Conservation (phyloP, 2,888 invertebrate species). For the Acanthosoma haemorrhoidale region DNA sequence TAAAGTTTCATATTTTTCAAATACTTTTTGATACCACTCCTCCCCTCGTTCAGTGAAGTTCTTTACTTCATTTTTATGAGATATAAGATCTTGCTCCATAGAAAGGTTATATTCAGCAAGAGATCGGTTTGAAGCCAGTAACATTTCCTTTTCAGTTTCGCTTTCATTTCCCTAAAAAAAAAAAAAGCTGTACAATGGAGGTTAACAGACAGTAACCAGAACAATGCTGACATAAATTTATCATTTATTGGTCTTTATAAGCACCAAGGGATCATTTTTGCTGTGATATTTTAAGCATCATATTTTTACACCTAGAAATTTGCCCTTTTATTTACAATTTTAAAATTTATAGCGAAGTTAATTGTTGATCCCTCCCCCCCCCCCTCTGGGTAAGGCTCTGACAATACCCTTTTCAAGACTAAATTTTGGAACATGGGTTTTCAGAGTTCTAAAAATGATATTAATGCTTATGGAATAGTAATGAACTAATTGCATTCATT, state of each 20-base stretch:
- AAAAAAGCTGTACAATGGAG: constrained; percentile 42
- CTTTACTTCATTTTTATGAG: constrained; percentile 65
- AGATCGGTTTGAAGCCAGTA: constrained; percentile 81
- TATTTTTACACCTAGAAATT: no score
- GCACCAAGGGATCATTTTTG: no score
- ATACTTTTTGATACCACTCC: constrained; percentile 61
- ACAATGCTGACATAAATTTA: neutral
- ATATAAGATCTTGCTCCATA: constrained; percentile 75
- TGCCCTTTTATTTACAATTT: neutral
- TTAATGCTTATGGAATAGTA: no score
- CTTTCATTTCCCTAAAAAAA: constrained; percentile 63
- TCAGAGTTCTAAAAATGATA: no score
- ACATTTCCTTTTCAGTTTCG: constrained; percentile 73
- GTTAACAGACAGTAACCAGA: neutral
- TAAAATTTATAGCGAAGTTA: neutral
- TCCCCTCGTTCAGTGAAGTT: constrained; percentile 64
- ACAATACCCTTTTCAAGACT: no score
- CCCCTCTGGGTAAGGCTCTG: no score
- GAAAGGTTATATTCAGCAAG: constrained; percentile 86
- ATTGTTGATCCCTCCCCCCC: no score
- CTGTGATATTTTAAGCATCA: no score
- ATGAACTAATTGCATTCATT: no score
- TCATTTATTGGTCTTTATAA: no score
- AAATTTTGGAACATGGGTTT: no score
- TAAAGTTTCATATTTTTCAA: constrained; percentile 68